Base-by-base conservation (phyloP, 1,140 invertebrate genomes). In the Andricus grossulariae region DNA sequence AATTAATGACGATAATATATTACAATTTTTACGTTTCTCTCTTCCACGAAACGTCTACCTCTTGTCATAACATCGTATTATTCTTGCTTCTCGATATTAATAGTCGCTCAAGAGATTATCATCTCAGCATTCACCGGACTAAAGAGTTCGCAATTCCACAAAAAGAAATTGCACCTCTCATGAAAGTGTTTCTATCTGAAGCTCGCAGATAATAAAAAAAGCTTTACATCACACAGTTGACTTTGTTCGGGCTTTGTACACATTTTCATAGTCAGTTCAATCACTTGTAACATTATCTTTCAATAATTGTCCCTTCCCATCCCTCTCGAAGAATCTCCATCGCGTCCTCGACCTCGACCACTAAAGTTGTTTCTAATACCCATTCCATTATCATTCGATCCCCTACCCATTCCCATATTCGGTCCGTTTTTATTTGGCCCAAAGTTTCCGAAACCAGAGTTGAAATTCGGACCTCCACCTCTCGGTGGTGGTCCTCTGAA, bases 301-400 rank as follows among this genome's bases (percentile, higher is more conserved):
- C 82, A 90, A 78, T 90, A 90, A 84, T 87, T 87, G 73, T 90
- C 89, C 55, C 89, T 84, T 50, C 86, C 83, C 50, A 88, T 82
- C 10, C 85, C 86, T 74, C 88, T 86, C 16, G 85, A 81, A 21
- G 81, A 82, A 73, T 90, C 89, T 13, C 84, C 84, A 18, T 90
- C 89, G n/a, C 88, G 82, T 54, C 89, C 88, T 75, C 89, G 84
- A 12, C 87, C 88, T 6, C 90, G 84, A 81, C 87, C 88, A 19
- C 83, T 87, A 16, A 87, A 90, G 66, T 86, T 87, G n/a, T 83
- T 86, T 66, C 88, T 55, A 45, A 87, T 84, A 77, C 79, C 70
- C 50, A 72, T 87, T 66, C 60, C 60, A 81, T 87, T 90, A 60
- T 88, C 87, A 55, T 87, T 90, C 32, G 82, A 51, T 8, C 81